Base-by-base conservation (phyloP, 2,113 vertebrate genomes). In the Microcebus ravelobensis region DNA sequence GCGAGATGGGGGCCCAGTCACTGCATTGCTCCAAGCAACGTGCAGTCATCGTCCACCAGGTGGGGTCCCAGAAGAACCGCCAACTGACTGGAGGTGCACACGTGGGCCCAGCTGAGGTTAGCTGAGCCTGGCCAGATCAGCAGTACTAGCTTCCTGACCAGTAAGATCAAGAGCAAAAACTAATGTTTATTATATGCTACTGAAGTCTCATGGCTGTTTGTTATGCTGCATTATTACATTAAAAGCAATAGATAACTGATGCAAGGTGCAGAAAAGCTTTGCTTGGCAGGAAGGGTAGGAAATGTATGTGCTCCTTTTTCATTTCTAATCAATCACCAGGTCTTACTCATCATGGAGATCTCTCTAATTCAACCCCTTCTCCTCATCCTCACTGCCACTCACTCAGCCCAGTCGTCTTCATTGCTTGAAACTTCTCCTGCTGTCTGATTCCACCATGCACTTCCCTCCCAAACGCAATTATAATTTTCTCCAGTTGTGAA, bases 231-330 rank as follows among this genome's bases (percentile, higher is more conserved):
- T 80, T 88, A 21, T 34, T 31, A n/a, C 5, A 57, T 57, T 57
- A 57, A 57, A 8, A 14, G 5, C 25, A 68, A 45, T 42, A 77
- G 74, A 61, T n/a, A 73, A 14, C 39, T 23, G 39, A 76, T 11
- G 20, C 23, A 42, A 70, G 3, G n/a, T 68, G 5, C 6, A 61
- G 23, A 74, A 74, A 80, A 50, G 39, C 36, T 89, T 59, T 77
- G 67, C 21, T 67, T 59, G 68, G 70, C 29, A 63, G 57, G n/a
- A 91, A 67, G 50, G 68, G 17, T 45, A 50, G 3, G 20, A 17
- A 52, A 20, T 50, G 2, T 7, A 3, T 27, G 6, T 25, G 0
- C 1, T 42, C 17, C 10, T 14, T 0, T 80, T 91, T 13, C 6
- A 20, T 34, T 84, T 42, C 65, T 85, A 17, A n/a, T 31, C 29